Conservation (phyloP, 2,797 vertebrate genomes). For the Merluccius polli region DNA sequence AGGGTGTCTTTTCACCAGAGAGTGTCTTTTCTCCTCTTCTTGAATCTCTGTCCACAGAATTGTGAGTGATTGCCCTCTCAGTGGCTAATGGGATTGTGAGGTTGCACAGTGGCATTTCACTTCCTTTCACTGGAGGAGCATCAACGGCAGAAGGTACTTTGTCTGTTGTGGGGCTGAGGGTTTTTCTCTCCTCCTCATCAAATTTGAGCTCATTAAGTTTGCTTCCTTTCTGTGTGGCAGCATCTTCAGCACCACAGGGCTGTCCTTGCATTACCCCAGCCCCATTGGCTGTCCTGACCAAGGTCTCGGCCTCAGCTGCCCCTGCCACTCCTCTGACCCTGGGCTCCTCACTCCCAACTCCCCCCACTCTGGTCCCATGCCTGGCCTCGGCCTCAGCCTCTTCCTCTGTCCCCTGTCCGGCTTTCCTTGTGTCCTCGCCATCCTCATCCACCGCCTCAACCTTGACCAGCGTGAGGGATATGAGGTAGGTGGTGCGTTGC, state of each 20-base stretch:
- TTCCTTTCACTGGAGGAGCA: conserved; percentile 32
- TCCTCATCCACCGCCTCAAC: conserved; percentile 85
- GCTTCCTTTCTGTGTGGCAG: conserved; percentile 36
- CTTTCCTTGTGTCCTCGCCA: conserved; percentile 63
- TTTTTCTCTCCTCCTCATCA: conserved; percentile 45
- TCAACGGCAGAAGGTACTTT: conserved; percentile 35
- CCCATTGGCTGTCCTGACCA: conserved; percentile 34
- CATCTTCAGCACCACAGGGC: conserved; percentile 36
- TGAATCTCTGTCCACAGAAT: conserved; percentile 38
- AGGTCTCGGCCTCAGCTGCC: conserved; percentile 28
- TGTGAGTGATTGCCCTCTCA: conserved; percentile 35
- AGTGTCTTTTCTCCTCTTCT: conserved; percentile 31
- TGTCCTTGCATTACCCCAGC: conserved; percentile 33
- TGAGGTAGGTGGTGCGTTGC: conserved; percentile 95
- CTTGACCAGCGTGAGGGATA: conserved; percentile 95
- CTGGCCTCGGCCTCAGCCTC: conserved; percentile 45
- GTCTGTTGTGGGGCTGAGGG: conserved; percentile 43
- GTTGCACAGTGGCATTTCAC: conserved; percentile 52
- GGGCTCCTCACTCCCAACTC: conserved; percentile 19
- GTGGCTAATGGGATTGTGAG: conserved; percentile 50
- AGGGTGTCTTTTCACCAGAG: conserved; percentile 28
- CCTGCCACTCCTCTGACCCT: conserved; percentile 1
- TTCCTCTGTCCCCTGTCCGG: conserved; percentile 51
- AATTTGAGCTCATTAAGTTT: conserved; percentile 42
- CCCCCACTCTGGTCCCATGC: conserved; percentile 19